Conservation (phyloP, 2,888 invertebrate genomes). For the Cheilosia vernalis region DNA sequence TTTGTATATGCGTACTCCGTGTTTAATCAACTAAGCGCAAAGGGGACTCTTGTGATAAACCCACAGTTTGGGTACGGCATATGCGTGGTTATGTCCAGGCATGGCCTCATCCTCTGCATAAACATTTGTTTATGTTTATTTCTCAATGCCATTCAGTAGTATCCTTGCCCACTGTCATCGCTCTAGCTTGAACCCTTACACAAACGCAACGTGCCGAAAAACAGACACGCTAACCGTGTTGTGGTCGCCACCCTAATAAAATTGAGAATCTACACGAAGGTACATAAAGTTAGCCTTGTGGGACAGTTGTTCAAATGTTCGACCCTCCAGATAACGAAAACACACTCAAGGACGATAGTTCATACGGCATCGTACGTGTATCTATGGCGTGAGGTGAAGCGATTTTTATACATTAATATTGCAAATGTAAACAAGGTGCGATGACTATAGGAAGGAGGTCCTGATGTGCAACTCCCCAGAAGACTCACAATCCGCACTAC, state of each 20-base stretch:
- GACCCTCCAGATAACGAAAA: background rate
- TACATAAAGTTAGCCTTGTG: background rate
- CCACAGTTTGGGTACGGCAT: background rate
- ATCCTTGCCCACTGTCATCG: conserved; percentile 44
- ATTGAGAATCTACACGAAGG: conserved; percentile 11
- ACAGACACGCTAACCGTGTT: conserved; percentile 45
- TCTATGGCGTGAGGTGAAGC: too few relatives aligned
- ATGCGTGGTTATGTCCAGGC: background rate
- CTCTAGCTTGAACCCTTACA: conserved; percentile 25
- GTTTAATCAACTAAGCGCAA: conserved; percentile 1
- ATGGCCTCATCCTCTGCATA: background rate
- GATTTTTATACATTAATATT: background rate
- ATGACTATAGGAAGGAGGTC: background rate
- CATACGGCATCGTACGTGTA: too few relatives aligned
- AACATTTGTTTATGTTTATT: conserved; percentile 10
- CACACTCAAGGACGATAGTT: conserved; percentile 11
- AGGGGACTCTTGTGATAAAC: background rate
- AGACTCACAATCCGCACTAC: background rate
- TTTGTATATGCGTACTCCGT: background rate
- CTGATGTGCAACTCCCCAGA: background rate
- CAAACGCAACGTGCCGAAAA: conserved; percentile 26
- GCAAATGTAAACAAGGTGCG: conserved; percentile 10
- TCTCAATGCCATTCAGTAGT: conserved; percentile 38
- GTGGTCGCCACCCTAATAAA: conserved; percentile 15
- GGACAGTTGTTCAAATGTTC: background rate